phyloP scores from a whole-genome alignment of 2,113 vertebrate genomes.

The Mus spicilegus region DNA sequence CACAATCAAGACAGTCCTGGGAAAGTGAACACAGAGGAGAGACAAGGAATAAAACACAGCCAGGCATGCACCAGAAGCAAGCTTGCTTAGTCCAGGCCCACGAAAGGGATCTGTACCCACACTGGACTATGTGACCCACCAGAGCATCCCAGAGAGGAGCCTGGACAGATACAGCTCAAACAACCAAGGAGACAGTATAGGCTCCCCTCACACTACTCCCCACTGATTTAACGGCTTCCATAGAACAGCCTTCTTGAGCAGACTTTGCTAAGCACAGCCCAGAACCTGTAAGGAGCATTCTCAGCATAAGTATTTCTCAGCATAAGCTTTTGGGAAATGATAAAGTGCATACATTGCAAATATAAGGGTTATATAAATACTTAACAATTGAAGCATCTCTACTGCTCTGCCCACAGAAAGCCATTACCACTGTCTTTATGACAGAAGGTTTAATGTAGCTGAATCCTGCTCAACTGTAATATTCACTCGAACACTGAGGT shows the following conservation, averaged over 20 bases:
- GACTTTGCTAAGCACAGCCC: background rate
- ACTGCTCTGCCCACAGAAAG: slow-evolving; percentile 73
- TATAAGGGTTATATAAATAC: slow-evolving; percentile 80
- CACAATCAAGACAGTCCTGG: background rate
- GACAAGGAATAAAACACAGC: background rate
- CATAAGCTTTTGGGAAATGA: slow-evolving; percentile 72
- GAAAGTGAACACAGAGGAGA: background rate
- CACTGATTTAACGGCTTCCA: background rate
- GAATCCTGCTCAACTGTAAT: slow-evolving; percentile 78
- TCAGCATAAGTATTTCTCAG: slow-evolving; percentile 61
- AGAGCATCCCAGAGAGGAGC: background rate
- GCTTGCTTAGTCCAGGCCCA: background rate
- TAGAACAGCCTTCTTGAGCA: background rate
- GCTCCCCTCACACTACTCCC: background rate
- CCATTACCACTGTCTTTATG: slow-evolving; percentile 77
- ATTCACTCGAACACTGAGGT: slow-evolving; percentile 76
- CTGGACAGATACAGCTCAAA: background rate
- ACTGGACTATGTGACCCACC: background rate
- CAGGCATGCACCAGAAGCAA: background rate
- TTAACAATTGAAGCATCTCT: slow-evolving; percentile 74
- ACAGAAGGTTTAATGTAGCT: slow-evolving; percentile 74
- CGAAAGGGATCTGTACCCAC: background rate
- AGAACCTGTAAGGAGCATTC: slow-evolving; percentile 29
- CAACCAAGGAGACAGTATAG: background rate
- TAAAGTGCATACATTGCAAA: slow-evolving; percentile 69